Evolutionary conservation across 2,888 invertebrate species (phyloP).

Genomic region (Tenthredo distinguenda): DNA sequence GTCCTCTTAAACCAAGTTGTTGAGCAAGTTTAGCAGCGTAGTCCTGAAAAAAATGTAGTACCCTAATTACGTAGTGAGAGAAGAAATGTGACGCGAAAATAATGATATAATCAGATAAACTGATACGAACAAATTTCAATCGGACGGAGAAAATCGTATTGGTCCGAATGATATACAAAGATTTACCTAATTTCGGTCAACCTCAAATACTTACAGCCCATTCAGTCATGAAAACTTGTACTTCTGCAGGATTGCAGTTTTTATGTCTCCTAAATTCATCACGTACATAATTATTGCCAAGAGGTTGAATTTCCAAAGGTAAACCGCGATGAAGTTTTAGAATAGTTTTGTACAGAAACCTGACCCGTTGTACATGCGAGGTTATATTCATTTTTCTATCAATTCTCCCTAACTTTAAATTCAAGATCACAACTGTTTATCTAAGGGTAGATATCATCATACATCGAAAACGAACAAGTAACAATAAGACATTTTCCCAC

Average conservation of each 20-base stretch:
- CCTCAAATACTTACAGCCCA: conserved; percentile 87
- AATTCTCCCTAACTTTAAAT: not conserved
- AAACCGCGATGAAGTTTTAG: conserved; percentile 88
- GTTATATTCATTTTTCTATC: conserved; percentile 47
- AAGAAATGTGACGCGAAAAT: not conserved
- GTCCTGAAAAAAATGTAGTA: conserved; percentile 80
- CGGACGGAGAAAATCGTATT: not conserved
- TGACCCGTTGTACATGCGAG: conserved; percentile 83
- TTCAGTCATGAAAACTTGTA: conserved; percentile 89
- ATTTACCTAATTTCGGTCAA: not conserved
- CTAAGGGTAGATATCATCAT: not conserved
- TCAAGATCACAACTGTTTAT: not conserved
- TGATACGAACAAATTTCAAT: conserved; percentile 8
- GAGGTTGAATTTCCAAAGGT: conserved; percentile 84
- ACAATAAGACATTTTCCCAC: not conserved
- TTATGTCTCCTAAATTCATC: conserved; percentile 94
- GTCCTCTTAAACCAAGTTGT: conserved; percentile 86
- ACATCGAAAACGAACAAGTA: not conserved
- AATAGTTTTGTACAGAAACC: conserved; percentile 88
- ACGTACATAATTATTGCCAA: conserved; percentile 89
- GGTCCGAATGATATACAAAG: not conserved
- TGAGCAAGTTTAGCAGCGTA: conserved; percentile 88
- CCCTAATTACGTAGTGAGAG: conserved; percentile 53
- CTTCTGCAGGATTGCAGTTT: conserved; percentile 85
- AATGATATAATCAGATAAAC: not conserved